These are phyloP conservation scores for Bhutanitis thaidina DNA, from an alignment of 2,888 invertebrate genomes.

Conservation along the genomic window DNA sequence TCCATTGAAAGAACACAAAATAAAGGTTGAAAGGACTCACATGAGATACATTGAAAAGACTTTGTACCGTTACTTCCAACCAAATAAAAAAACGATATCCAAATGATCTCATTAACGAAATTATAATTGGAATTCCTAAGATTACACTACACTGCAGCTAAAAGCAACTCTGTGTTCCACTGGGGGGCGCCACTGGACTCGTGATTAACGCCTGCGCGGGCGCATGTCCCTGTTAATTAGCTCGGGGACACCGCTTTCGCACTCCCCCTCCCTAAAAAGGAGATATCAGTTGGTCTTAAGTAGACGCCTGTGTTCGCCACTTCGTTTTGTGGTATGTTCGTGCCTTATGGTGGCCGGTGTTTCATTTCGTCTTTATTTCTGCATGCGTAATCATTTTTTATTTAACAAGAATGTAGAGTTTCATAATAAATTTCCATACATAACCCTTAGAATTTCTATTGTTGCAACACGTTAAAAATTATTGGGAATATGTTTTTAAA, in stretches of 20 bases:
- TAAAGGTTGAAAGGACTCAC: too few relatives aligned
- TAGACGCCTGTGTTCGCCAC: conserved; percentile 45
- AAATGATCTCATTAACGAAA: conserved; percentile 41
- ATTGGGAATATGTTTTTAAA: too few relatives aligned
- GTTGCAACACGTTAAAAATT: too few relatives aligned
- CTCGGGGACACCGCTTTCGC: conserved; percentile 60
- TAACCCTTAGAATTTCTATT: too few relatives aligned
- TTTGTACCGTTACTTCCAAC: conserved; percentile 20
- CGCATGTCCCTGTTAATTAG: conserved; percentile 76
- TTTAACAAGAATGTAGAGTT: too few relatives aligned
- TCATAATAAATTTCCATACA: too few relatives aligned
- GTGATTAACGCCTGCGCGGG: conserved; percentile 63
- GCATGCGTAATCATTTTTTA: neutral
- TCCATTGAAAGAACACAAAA: too few relatives aligned
- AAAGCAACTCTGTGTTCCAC: conserved; percentile 69
- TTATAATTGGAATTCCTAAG: conserved; percentile 68
- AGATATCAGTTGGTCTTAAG: conserved; percentile 63
- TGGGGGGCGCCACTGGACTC: conserved; percentile 41
- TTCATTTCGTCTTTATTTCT: conserved; percentile 2
- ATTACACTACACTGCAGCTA: conserved; percentile 67
- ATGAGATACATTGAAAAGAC: neutral
- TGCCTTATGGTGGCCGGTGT: conserved; percentile 5
- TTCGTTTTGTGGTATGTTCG: conserved; percentile 39
- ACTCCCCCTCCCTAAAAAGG: conserved; percentile 67
- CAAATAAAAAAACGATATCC: conserved; percentile 17